Conservation (phyloP, 2,797 vertebrate genomes). For the Microcaecilia unicolor region DNA sequence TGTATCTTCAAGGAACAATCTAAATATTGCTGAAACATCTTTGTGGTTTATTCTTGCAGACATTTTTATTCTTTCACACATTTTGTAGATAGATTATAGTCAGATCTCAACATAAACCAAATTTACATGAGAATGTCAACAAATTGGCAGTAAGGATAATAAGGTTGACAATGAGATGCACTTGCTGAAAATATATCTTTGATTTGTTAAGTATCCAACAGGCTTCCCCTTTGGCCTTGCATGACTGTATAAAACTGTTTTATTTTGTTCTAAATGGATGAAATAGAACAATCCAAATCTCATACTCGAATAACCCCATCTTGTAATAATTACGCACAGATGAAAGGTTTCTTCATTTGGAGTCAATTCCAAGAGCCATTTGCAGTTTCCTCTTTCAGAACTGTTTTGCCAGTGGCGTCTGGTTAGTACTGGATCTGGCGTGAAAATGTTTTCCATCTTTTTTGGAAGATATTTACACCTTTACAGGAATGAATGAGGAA, state of each 20-base stretch:
- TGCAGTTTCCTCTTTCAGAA: neutral
- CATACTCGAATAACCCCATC: constrained; percentile 2
- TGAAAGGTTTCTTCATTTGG: neutral
- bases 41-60: no score
- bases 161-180: no score
- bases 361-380: neutral
- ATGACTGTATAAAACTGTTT: neutral
- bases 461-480: neutral
- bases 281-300: constrained; percentile 8
- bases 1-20: no score
- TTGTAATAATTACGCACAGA: constrained; percentile 11
- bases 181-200: neutral
- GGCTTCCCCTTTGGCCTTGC: neutral
- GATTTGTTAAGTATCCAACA: neutral
- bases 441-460: neutral
- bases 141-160: no score
- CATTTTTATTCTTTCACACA: no score
- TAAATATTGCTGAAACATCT: no score
- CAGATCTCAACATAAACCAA: no score
- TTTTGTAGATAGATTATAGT: no score
- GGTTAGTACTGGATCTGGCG: neutral
- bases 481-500: neutral
- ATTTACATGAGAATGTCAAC: no score
- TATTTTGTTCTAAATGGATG: constrained; percentile 10
- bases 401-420: constrained; percentile 7